A percentile compares a stretch with the other conserved stretches of the same genome.
These are phyloP conservation scores for Priocnemis perturbator DNA, from an alignment of 2,888 invertebrate species.

Conservation along the genomic window DNA sequence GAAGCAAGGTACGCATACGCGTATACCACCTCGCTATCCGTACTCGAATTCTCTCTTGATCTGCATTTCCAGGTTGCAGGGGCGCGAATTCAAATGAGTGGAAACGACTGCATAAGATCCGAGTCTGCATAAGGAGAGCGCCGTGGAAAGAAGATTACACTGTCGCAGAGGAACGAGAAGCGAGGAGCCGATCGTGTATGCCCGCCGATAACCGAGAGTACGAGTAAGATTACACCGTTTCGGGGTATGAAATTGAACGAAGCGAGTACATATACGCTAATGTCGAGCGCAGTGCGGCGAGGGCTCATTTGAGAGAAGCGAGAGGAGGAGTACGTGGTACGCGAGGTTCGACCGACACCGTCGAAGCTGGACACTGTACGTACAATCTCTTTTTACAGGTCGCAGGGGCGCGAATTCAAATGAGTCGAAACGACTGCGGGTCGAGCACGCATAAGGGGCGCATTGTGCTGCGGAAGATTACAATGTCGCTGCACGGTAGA, in stretches of 20 bases:
- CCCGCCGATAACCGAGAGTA: no score
- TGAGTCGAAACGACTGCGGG: neutral
- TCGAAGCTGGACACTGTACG: no score
- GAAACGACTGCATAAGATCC: slow-evolving; percentile 41
- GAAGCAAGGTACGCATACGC: no score
- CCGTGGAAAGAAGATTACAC: neutral
- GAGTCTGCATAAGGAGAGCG: slow-evolving; percentile 43
- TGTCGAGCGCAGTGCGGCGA: no score
- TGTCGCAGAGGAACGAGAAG: neutral
- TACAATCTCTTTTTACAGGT: neutral
- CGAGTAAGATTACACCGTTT: no score
- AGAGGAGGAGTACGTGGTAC: neutral
- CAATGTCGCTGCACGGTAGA: slow-evolving; percentile 57
- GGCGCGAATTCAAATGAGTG: slow-evolving; percentile 57
- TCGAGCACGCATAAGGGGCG: neutral
- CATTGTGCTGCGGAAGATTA: slow-evolving; percentile 49
- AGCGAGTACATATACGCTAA: no score
- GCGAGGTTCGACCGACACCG: neutral
- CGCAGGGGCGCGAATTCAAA: slow-evolving; percentile 3
- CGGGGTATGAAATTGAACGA: no score
- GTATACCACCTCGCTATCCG: no score
- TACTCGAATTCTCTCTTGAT: slow-evolving; percentile 19
- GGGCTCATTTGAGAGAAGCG: no score
- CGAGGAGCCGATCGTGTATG: neutral
- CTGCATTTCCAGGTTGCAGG: slow-evolving; percentile 43